Percentiles rank a stretch among this genome's conserved stretches.
Conservation (phyloP, 64 coral and sea anemone species). For the Porites australiensis region DNA sequence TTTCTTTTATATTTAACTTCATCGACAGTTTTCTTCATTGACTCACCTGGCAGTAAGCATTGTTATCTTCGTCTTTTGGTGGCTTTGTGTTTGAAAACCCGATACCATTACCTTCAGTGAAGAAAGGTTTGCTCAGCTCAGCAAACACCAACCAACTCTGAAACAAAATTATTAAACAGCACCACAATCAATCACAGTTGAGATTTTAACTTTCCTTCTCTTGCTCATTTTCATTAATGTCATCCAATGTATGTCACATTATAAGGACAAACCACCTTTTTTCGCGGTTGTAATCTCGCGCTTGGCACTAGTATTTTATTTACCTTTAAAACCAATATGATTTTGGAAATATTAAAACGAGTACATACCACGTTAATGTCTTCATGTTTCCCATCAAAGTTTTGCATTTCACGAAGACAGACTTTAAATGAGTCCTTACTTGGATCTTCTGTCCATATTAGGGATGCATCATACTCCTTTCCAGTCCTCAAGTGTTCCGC, state of each 20-base stretch:
- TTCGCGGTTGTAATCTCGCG: too few relatives aligned
- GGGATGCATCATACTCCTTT: conserved; percentile 30
- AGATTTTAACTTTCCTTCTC: too few relatives aligned
- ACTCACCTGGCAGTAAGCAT: background rate
- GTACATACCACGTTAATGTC: conserved; percentile 49
- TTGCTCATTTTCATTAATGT: too few relatives aligned
- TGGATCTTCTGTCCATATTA: conserved; percentile 43
- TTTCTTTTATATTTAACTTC: too few relatives aligned
- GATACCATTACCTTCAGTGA: background rate
- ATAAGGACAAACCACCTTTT: too few relatives aligned
- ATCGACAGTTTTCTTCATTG: too few relatives aligned
- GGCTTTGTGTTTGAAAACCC: background rate
- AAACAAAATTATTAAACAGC: background rate
- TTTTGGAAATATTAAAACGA: too few relatives aligned
- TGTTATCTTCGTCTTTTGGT: conserved; percentile 14
- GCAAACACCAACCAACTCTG: background rate
- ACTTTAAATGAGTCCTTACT: conserved; percentile 42
- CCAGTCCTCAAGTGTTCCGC: conserved; percentile 28
- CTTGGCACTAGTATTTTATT: too few relatives aligned
- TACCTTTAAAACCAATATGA: too few relatives aligned
- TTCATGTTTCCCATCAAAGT: conserved; percentile 62
- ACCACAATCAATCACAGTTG: too few relatives aligned
- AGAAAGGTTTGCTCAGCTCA: background rate
- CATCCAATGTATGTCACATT: too few relatives aligned
- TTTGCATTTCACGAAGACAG: conserved; percentile 54